Evolutionary conservation across 1,140 invertebrate species (phyloP).

Genomic region (Drosophila takahashii): DNA sequence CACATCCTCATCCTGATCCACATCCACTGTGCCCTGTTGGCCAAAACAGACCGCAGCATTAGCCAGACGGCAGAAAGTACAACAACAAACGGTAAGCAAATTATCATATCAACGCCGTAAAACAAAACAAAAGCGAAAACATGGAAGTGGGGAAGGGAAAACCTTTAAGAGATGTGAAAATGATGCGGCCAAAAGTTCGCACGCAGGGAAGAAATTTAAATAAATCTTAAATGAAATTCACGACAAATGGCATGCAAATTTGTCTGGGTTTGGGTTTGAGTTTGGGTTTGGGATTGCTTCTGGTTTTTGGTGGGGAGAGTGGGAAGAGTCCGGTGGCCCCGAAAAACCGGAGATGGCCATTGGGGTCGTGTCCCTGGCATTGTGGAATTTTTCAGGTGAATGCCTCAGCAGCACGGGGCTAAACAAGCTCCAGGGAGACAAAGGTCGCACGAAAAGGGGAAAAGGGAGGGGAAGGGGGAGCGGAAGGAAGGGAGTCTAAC

Average conservation of each 20-base stretch:
- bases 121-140: conserved; percentile 39
- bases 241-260: conserved; percentile 74
- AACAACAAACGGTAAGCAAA: conserved; percentile 55
- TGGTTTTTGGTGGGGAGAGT: background rate
- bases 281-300: background rate
- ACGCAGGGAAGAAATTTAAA: conserved; percentile 62
- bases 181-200: conserved; percentile 51
- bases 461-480: no score
- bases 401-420: conserved; percentile 53
- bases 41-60: conserved; percentile 48
- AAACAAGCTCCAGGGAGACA: conserved; percentile 57
- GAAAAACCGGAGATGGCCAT: conserved; percentile 56
- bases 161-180: conserved; percentile 61
- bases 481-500: conserved; percentile 56
- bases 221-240: conserved; percentile 78
- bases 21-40: conserved; percentile 20
- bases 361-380: conserved; percentile 55
- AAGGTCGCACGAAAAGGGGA: conserved; percentile 31
- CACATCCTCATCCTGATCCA: no score
- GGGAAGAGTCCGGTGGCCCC: conserved; percentile 12
- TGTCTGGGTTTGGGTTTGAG: conserved; percentile 22
- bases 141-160: background rate
- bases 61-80: conserved; percentile 15
- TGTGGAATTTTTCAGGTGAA: conserved; percentile 74
- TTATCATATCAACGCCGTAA: conserved; percentile 72